Evolutionary conservation across 2,113 vertebrate genomes (phyloP), one percentile per base, ranked within the genome.

Genomic region (Aptenodytes patagonicus): DNA sequence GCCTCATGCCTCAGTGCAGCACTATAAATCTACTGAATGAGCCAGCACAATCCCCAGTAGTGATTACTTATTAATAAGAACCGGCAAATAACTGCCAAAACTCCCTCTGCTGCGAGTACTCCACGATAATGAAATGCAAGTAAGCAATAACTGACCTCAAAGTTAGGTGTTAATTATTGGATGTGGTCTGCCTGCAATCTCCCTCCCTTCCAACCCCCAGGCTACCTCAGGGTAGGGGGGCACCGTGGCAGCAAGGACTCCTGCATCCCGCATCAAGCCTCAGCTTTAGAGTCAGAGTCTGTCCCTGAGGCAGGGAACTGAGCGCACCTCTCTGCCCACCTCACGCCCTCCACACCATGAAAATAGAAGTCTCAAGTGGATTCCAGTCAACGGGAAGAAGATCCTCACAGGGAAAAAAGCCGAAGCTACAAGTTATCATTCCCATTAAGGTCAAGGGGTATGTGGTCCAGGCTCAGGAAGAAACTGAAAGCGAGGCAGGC

Each of bases 31-130:
- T 95, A 91, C 77, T 93, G 92, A 97, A 97, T 76, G 93, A 97
- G 97, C 90, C 92, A 94, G 96, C 92, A 92, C 95, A 97, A 95
- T 94, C 95, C 97, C 89, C 97, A 95, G 85, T 46, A 76, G 93
- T 95, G 95, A 97, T 97, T 97, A 97, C 96, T 97, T 98, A 98
- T 97, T 97, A 97, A 98, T 96, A 97, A 89, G 91, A 96, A 96
- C 95, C 10, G 19, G 94, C 92, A 97, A 97, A 85, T 94, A 98
- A 90, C 94, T 96, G 91, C 94, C 96, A 93, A 95, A 87, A 94
- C 87, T 97, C 94, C 93, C 95, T 95, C 85, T 94, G 87, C 89
- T 97, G 83, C 1, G 12, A 93, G 90, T 96, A 95, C 80, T 95
- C 94, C 78, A 88, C 3, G 28, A 95, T 98, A 97, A 97, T 97